These are phyloP conservation scores for Borostomias antarcticus DNA, from an alignment of 2,797 vertebrate species.

Conservation along the genomic window DNA sequence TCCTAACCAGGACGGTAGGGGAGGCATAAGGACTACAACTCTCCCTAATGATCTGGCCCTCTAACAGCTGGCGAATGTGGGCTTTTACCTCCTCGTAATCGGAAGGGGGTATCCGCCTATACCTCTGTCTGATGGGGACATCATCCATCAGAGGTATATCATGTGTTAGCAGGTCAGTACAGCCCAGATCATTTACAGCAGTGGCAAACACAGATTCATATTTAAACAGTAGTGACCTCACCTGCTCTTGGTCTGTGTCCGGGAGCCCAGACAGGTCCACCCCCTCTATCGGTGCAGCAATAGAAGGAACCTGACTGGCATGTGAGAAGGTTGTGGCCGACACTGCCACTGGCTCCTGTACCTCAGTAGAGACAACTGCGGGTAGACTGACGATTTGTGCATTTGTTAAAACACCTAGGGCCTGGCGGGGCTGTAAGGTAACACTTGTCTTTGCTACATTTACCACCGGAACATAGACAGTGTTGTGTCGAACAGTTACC, in stretches of 20 bases:
- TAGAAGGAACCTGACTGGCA: neutral
- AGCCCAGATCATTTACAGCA: constrained; percentile 26
- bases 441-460: too few species aligned
- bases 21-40: too few species aligned
- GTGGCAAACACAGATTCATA: too few species aligned
- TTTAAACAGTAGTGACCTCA: neutral
- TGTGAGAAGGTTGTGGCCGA: neutral
- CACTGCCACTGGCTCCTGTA: neutral
- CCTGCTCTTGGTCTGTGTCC: neutral
- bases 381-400: too few species aligned
- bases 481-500: too few species aligned
- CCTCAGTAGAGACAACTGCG: too few species aligned
- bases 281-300: neutral
- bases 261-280: neutral
- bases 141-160: constrained; percentile 10
- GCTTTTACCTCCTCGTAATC: neutral
- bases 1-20: too few species aligned
- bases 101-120: neutral
- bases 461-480: too few species aligned
- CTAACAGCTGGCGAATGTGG: neutral
- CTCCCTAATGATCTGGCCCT: neutral
- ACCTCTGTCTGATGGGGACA: constrained; percentile 5
- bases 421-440: too few species aligned
- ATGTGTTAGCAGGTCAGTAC: neutral
- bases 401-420: too few species aligned